Base-by-base conservation (phyloP, 2,888 invertebrate genomes). In the Meiosimyza platycephala region DNA sequence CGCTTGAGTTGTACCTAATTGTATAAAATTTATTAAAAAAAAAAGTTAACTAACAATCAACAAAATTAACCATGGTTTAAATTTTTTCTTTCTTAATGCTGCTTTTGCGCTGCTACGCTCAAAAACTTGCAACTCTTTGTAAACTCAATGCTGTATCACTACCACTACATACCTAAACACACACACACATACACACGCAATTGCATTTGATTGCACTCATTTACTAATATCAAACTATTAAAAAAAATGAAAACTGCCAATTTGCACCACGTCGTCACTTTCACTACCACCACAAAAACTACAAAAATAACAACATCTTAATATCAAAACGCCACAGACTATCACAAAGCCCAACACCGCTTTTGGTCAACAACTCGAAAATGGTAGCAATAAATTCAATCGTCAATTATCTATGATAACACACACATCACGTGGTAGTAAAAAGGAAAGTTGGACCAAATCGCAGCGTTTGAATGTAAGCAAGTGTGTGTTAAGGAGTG, bases 391-490 rank as follows among this genome's bases (percentile, higher is more conserved):
- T 88, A 89, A 90, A 88, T 90, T 91, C 84, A 91, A 90, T 78
- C 91, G 93, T 72, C 92, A 91, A 84, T 88, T 93, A 79, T 92
- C 93, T 76, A 89, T 91, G 84, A 90, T 90, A 79, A 89, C 91
- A 81, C 89, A 89, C 74, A 89, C 89, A 85, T 89, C 89, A 80
- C 88, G 89, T 79, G 82, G 86, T 79, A 84, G 85, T 83, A 89
- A 89, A 78, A 90, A 88, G 82, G 91, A 91, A 83, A 90, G 90
- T 83, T 92, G 93, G 92, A 91, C 90, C 84, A 90, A 86, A 86
- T 91, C 93, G 85, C 92, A 92, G 83, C 93, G 91, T 91, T 92
- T 92, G 87, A 91, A 92, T 90, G 93, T 93, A 93, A 92, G 93
- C 87, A 79, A 75, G 63, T 64, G 66, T 59, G 68, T 74, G 57